A percentile compares a stretch with the other conserved stretches of the same genome.
These are phyloP conservation scores for Ochotona princeps DNA, from an alignment of 2,113 vertebrate genomes.

Conservation along the genomic window DNA sequence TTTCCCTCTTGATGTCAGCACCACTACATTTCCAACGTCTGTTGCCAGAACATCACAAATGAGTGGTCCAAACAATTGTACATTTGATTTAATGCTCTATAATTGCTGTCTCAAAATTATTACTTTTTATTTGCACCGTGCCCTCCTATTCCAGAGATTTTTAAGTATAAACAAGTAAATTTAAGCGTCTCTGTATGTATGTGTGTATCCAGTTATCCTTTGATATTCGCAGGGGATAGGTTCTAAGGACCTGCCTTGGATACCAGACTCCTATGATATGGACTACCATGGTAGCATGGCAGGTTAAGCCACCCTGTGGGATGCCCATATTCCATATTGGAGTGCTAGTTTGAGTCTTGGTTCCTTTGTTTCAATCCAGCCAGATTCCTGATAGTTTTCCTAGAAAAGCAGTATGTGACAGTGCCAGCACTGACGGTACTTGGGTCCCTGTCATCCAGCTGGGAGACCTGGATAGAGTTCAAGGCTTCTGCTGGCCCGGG, in stretches of 20 bases:
- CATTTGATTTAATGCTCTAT: not conserved
- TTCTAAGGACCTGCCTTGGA: not conserved
- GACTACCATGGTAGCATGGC: too few species aligned
- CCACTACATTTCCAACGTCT: not conserved
- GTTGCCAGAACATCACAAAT: not conserved
- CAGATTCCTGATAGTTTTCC: too few species aligned
- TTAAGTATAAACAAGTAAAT: not conserved
- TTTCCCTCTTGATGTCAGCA: not conserved
- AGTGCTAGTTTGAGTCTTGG: too few species aligned
- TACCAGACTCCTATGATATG: not conserved
- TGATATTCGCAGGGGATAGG: not conserved
- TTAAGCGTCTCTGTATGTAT: not conserved
- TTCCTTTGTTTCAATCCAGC: too few species aligned
- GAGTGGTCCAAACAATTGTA: not conserved
- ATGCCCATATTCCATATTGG: too few species aligned
- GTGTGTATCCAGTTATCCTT: not conserved
- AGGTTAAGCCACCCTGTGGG: too few species aligned
- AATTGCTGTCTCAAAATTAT: not conserved
- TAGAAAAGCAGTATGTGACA: too few species aligned
- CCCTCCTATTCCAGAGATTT: not conserved
- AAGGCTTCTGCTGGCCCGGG: too few species aligned
- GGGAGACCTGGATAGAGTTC: too few species aligned
- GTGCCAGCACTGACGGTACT: too few species aligned
- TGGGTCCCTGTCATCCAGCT: too few species aligned
- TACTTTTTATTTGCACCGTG: not conserved